Base-by-base conservation (phyloP, 1,140 invertebrate species). In the Pemphigus obesinymphae region DNA sequence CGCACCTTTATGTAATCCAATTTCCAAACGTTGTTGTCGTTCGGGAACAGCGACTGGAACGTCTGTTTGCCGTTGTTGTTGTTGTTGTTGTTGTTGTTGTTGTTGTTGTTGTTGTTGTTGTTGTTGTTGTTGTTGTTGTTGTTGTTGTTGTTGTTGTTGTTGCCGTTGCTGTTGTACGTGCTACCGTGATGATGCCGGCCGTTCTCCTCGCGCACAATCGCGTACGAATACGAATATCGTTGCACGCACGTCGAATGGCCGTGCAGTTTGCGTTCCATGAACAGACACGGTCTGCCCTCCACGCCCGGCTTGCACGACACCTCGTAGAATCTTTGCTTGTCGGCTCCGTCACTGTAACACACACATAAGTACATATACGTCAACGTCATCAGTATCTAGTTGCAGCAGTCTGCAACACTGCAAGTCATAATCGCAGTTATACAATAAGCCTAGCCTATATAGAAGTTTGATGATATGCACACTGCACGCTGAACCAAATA, bases 151-250 rank as follows among this genome's bases (percentile, higher is more conserved):
- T 85, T 86, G 45, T 88, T 23, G 66, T 68, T 68, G 63, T 68
- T 48, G n/a, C 89, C 87, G 53, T 86, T 87, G 50, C 88, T 86
- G 84, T 85, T 85, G 43, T 88, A 86, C 84, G 85, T 86, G 34
- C 83, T 82, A 76, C 87, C 87, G 20, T 87, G 87, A 83, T 87
- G 85, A 82, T 85, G 86, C 17, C 82, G 85, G 78, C 84, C 86
- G 82, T 86, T 83, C 84, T 88, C 89, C 84, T 89, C 83, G 70
- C 86, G 85, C 34, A 95, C 92, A 80, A 96, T 89, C 17, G 94
- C 95, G 87, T 96, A 96, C 0, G 92, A 91, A 85, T 92, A 96
- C n/a, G 92, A 93, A 87, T 92, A 94, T 86, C 92, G 92, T 87
- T 96, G 94, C 13, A 93, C 91, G 87, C 95, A 96, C 84, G 89